These are phyloP conservation scores for Altica lythri DNA, from an alignment of 2,888 invertebrate genomes.

Conservation along the genomic window DNA sequence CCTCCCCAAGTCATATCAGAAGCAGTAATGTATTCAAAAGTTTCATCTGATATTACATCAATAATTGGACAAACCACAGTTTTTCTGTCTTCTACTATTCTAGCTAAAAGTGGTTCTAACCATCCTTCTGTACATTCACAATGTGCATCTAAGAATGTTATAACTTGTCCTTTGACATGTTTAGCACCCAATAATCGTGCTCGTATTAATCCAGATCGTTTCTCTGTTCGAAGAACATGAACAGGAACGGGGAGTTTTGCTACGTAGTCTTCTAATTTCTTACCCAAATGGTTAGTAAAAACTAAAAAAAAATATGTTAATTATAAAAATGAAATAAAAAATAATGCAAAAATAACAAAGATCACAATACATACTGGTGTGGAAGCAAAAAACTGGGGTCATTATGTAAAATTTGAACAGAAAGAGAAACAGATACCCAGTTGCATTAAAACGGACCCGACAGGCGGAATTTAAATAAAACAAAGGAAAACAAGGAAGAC, in stretches of 20 bases:
- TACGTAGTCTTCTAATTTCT: conserved; percentile 87
- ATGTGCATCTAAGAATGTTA: conserved; percentile 97
- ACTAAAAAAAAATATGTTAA: conserved; percentile 8
- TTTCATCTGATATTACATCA: conserved; percentile 98
- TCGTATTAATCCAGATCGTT: conserved; percentile 93
- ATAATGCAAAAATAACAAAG: no score
- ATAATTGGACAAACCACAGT: conserved; percentile 98
- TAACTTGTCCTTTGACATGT: conserved; percentile 87
- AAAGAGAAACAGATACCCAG: no score
- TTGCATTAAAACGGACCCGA: no score
- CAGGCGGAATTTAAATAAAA: no score
- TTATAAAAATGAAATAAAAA: no score
- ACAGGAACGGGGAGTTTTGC: conserved; percentile 84
- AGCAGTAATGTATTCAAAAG: conserved; percentile 98
- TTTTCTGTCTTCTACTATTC: conserved; percentile 89
- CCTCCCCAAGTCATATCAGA: conserved; percentile 99
- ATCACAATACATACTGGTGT: no score
- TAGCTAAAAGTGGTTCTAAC: conserved; percentile 90
- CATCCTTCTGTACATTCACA: conserved; percentile 99
- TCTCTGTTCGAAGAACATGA: conserved; percentile 85
- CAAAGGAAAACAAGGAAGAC: no score
- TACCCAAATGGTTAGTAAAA: conserved; percentile 80
- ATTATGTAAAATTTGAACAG: no score
- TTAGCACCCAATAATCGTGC: conserved; percentile 94
- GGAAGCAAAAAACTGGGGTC: no score